Percentiles rank a stretch among this genome's conserved stretches.
Evolutionary conservation across 2,113 vertebrate genomes (phyloP).

Genomic region (Cervus canadensis): DNA sequence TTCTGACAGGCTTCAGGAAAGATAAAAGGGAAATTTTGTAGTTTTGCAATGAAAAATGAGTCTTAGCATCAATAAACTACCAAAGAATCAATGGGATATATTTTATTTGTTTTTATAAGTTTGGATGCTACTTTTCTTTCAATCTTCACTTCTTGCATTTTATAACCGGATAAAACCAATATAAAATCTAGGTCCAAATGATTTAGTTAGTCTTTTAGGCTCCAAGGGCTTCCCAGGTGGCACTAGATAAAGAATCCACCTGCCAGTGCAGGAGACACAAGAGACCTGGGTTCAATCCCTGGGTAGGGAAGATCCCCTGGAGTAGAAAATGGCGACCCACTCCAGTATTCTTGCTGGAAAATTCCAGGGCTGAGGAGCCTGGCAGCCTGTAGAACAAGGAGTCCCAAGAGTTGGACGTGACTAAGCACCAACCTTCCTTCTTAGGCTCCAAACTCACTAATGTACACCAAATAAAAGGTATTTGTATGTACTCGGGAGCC

Average conservation of each 20-base stretch:
- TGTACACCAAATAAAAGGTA: background rate
- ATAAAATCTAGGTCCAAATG: background rate
- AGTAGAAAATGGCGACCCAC: background rate
- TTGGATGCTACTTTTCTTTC: background rate
- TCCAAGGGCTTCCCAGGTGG: background rate
- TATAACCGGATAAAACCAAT: background rate
- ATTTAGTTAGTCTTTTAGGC: background rate
- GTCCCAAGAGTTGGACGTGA: background rate
- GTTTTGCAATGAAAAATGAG: background rate
- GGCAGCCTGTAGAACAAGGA: background rate
- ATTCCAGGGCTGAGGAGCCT: background rate
- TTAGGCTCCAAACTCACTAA: background rate
- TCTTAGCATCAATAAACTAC: background rate
- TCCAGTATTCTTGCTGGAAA: background rate
- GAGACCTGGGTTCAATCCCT: background rate
- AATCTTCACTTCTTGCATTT: background rate
- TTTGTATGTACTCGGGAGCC: background rate
- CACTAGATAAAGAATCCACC: background rate
- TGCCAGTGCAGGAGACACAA: background rate
- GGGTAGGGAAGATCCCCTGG: background rate
- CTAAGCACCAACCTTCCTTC: background rate
- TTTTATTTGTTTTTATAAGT: background rate
- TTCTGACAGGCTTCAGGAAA: slow-evolving; percentile 7
- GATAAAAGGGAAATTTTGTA: slow-evolving; percentile 16
- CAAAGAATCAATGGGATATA: background rate